A percentile compares a stretch with the other conserved stretches of the same genome.
Evolutionary conservation across 2,113 vertebrate genomes (phyloP).

Genomic region (Ailuropoda melanoleuca): DNA sequence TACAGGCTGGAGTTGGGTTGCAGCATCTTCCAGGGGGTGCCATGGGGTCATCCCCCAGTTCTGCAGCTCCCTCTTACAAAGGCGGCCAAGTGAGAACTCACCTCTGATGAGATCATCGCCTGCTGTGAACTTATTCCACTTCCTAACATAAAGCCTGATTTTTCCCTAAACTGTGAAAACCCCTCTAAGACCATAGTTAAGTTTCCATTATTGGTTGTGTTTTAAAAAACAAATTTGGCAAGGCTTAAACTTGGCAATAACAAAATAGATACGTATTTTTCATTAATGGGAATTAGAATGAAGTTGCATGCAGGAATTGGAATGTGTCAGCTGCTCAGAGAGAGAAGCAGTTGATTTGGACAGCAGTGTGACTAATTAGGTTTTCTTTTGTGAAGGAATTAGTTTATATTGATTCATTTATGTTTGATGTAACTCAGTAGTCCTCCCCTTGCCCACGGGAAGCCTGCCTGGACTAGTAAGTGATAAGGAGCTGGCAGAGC

Average conservation of each 20-base stretch:
- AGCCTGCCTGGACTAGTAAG: constrained; percentile 60
- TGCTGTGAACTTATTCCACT: not conserved
- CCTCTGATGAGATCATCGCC: not conserved
- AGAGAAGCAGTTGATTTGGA: constrained; percentile 61
- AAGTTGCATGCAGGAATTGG: constrained; percentile 48
- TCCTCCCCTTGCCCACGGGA: not conserved
- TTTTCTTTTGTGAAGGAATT: constrained; percentile 75
- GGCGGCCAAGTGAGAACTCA: not conserved
- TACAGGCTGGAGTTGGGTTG: not conserved
- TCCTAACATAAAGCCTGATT: constrained; percentile 4
- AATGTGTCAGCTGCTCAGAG: constrained; percentile 47
- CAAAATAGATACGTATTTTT: constrained; percentile 61
- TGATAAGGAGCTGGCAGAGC: not conserved
- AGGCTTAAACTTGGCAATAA: constrained; percentile 62
- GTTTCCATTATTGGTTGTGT: constrained; percentile 51
- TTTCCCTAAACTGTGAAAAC: constrained; percentile 38
- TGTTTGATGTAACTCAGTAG: constrained; percentile 56
- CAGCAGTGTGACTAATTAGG: constrained; percentile 65
- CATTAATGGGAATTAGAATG: constrained; percentile 64
- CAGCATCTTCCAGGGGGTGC: not conserved
- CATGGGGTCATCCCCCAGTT: not conserved
- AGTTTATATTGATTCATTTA: constrained; percentile 73
- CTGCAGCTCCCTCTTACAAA: not conserved
- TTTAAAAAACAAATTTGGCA: constrained; percentile 68
- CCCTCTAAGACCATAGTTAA: constrained; percentile 36